Evolutionary conservation across 2,113 vertebrate species (phyloP), one percentile per base, ranked within the genome.

Genomic region (Cryptoleucopteryx plumbea): DNA sequence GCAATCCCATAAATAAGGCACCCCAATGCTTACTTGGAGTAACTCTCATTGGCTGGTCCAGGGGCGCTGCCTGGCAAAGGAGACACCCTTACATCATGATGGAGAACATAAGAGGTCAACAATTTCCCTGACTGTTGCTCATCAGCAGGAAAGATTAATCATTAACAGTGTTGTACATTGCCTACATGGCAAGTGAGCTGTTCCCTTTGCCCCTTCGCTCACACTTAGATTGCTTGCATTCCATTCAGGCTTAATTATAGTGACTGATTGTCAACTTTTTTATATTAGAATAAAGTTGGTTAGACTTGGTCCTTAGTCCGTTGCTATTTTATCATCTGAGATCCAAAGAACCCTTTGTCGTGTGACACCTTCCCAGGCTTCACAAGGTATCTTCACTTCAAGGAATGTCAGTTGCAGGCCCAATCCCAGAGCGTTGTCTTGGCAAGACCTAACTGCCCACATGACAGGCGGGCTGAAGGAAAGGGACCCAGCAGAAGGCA

Each of bases 1-100:
- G 13, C 20, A 48, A 50, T 26, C 10, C 20, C 43, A 19, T 71
- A 56, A 70, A 42, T 32, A 42, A 42, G 27, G 12, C 12, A 50
- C 13, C 26, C 42, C 13, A 36, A 5, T 1, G 2, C 3, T 36
- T 56, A 16, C 56, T 36, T 71, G n/a, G 12, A 16, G 14, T 63
- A 78, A 36, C 21, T 78, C 17, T 70, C 3, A 0, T 55, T 90
- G 48, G n/a, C 31, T 84, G 16, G 13, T 43, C 48, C 48, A 71
- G 26, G 32, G 21, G 3, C 43, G 48, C n/a, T 72, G 21, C 43
- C 50, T 4, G 2, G 36, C 2, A 4, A 38, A 68, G 29, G 29
- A 68, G 15, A 36, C 2, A 1, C 26, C 29, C 40, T 77, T 53
- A 55, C 0, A 2, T 61, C 25, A n/a, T 55, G 40, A 78, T 1